These are phyloP conservation scores for Scotopteryx bipunctaria DNA, from an alignment of 2,888 invertebrate genomes.

Conservation along the genomic window DNA sequence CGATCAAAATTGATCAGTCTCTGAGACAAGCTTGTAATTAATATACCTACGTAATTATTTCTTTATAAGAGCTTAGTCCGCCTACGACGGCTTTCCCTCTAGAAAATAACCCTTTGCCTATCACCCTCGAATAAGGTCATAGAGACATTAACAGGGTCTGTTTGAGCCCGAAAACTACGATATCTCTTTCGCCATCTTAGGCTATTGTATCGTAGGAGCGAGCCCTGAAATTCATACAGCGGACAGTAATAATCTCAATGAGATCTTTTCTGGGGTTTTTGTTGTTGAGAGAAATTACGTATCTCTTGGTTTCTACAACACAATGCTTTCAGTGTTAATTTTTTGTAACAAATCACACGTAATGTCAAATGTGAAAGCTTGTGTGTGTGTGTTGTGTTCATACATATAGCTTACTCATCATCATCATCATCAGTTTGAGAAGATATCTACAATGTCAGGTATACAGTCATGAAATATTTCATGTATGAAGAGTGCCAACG, in stretches of 20 bases:
- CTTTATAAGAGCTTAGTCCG: background rate
- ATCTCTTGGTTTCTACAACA: background rate
- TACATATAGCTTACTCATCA: no score
- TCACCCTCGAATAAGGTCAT: constrained; percentile 40
- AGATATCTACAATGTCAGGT: no score
- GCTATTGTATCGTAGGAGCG: constrained; percentile 8
- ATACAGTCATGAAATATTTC: no score
- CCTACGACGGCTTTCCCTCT: background rate
- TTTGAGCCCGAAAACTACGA: constrained; percentile 35
- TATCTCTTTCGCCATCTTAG: constrained; percentile 32
- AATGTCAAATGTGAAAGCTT: no score
- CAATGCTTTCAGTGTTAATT: background rate
- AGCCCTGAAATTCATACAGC: background rate
- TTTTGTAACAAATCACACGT: background rate
- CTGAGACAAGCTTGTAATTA: constrained; percentile 4
- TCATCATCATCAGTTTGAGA: no score
- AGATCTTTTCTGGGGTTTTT: constrained; percentile 1
- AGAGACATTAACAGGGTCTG: constrained; percentile 34
- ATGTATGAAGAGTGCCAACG: no score
- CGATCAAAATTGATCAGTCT: constrained; percentile 7
- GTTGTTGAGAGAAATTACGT: background rate
- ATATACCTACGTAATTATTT: constrained; percentile 11
- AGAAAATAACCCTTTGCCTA: constrained; percentile 30
- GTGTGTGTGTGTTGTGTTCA: no score
- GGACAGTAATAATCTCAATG: background rate